phyloP scores from a whole-genome alignment of 2,113 vertebrate species.

The Loxodonta africana region DNA sequence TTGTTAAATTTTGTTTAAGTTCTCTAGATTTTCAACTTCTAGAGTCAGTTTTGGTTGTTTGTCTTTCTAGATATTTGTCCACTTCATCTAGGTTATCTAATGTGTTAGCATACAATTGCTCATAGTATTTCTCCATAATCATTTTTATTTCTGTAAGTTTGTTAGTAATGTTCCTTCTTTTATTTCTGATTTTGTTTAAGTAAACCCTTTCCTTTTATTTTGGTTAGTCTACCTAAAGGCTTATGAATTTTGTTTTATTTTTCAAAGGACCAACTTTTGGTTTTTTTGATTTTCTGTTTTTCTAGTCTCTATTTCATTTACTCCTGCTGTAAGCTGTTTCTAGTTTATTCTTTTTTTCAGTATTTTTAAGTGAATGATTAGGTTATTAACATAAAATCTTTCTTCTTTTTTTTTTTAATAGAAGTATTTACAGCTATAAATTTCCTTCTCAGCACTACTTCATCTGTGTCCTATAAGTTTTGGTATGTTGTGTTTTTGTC shows the following conservation, averaged over 20 bases:
- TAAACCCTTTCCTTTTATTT: not conserved
- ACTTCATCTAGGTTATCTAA: not conserved
- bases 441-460: too few relatives aligned
- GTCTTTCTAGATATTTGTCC: not conserved
- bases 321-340: not conserved
- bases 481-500: too few relatives aligned
- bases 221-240: not conserved
- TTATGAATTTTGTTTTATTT: not conserved
- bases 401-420: not conserved
- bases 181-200: not conserved
- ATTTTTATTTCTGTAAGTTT: not conserved
- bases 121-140: not conserved
- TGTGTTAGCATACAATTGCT: not conserved
- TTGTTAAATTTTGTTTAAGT: not conserved
- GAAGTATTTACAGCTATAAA: not conserved
- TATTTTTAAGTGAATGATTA: not conserved
- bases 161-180: not conserved
- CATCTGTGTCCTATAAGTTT: too few relatives aligned
- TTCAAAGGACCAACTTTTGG: not conserved
- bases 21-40: not conserved
- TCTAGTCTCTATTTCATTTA: not conserved
- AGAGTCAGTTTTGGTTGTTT: not conserved
- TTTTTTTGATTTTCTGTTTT: conserved; percentile 12
- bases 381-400: not conserved
- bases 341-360: not conserved